phyloP scores from a whole-genome alignment of 2,113 vertebrate genomes.

The Passer montanus region DNA sequence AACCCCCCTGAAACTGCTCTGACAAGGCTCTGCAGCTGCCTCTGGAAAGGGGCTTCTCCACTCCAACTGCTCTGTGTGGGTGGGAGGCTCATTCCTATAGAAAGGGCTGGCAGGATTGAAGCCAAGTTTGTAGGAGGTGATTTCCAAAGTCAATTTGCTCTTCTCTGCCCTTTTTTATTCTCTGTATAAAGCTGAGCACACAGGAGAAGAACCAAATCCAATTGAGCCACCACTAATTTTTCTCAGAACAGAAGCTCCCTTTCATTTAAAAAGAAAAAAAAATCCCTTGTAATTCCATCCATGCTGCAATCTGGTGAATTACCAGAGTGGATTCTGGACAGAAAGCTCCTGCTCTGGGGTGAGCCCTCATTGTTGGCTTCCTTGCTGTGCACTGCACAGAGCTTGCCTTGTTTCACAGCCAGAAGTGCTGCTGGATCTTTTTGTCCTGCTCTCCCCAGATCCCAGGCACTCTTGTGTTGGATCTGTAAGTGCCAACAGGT shows the following conservation, averaged over 20 bases:
- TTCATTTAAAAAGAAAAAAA: neutral
- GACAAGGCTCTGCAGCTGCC: neutral
- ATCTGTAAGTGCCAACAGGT: constrained; percentile 26
- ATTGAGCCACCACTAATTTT: neutral
- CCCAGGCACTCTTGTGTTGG: neutral
- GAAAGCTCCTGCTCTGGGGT: constrained; percentile 30
- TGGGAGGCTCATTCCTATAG: neutral
- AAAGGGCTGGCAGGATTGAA: neutral
- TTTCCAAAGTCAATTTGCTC: neutral
- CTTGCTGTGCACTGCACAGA: neutral
- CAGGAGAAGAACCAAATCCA: neutral
- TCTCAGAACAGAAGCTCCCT: neutral
- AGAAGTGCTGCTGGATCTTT: constrained; percentile 31
- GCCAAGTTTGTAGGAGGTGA: neutral
- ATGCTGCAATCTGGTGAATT: neutral
- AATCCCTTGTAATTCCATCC: neutral
- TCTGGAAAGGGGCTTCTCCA: neutral
- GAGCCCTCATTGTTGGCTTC: neutral
- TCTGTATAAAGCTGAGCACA: neutral
- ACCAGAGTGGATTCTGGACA: neutral
- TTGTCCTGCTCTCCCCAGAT: neutral
- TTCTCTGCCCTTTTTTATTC: neutral
- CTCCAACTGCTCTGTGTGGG: rapidly evolving
- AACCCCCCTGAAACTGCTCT: neutral
- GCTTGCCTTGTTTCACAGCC: constrained; percentile 37